A percentile compares a stretch with the other conserved stretches of the same genome.
phyloP scores from a whole-genome alignment of 2,888 invertebrate genomes.

The Marasmarcha lunaedactyla region DNA sequence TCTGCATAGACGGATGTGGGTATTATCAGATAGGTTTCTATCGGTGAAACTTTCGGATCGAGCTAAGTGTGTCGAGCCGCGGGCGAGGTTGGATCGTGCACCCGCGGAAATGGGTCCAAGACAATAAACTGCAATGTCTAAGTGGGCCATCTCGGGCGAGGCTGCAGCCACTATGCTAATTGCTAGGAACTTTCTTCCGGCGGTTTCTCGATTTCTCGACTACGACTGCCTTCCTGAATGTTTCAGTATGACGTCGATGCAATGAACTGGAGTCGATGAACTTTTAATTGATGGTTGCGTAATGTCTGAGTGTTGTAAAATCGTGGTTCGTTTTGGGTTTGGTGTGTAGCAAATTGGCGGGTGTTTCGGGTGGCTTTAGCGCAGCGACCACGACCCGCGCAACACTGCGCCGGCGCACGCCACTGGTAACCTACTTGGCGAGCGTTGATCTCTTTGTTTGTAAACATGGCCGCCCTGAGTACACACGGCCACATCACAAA shows the following conservation, averaged over 20 bases:
- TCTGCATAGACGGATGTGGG: constrained; percentile 67
- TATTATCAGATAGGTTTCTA: constrained; percentile 65
- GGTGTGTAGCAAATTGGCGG: too few species aligned
- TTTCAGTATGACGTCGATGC: not conserved
- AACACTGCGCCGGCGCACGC: constrained; percentile 37
- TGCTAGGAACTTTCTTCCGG: constrained; percentile 64
- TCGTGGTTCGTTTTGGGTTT: too few species aligned
- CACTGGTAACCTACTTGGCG: constrained; percentile 66
- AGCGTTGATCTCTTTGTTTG: constrained; percentile 69
- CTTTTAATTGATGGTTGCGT: not conserved
- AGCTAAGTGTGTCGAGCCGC: constrained; percentile 54
- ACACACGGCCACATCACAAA: constrained; percentile 8
- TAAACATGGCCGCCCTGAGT: constrained; percentile 51
- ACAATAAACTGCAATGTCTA: constrained; percentile 61
- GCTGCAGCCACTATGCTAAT: constrained; percentile 43
- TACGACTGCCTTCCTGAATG: not conserved
- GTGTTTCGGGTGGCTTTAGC: not conserved
- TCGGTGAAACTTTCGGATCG: constrained; percentile 63
- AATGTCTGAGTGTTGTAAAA: too few species aligned
- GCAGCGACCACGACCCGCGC: constrained; percentile 59
- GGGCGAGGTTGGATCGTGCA: constrained; percentile 34
- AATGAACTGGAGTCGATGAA: constrained; percentile 1
- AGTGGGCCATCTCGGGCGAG: constrained; percentile 49
- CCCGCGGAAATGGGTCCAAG: constrained; percentile 60
- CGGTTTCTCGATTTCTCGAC: constrained; percentile 52